These are phyloP conservation scores for Eupeodes latifasciatus DNA, from an alignment of 2,888 invertebrate genomes.

Conservation along the genomic window DNA sequence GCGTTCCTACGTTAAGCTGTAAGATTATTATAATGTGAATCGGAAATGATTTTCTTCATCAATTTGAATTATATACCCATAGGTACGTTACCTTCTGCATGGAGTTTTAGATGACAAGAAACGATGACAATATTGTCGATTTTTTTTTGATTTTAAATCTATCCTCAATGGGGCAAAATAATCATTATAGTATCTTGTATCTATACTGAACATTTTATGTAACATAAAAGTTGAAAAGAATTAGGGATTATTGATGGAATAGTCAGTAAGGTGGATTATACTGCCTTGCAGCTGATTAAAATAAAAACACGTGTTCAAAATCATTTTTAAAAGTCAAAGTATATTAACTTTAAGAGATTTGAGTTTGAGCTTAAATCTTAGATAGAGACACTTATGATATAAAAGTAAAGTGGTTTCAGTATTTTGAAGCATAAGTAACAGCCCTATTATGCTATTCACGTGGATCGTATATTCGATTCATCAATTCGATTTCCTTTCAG, in stretches of 20 bases:
- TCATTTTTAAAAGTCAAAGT: not conserved
- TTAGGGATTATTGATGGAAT: not conserved
- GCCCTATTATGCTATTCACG: too few species aligned
- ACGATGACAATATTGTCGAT: not conserved
- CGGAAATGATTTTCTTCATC: conserved; percentile 55
- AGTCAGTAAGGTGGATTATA: not conserved
- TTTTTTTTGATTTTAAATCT: not conserved
- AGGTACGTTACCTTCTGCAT: too few species aligned
- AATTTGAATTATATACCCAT: not conserved
- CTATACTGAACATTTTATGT: not conserved
- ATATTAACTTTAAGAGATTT: not conserved
- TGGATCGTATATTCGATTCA: too few species aligned
- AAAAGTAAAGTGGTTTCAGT: too few species aligned
- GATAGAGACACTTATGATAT: too few species aligned
- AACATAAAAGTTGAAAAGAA: not conserved
- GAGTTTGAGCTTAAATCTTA: too few species aligned
- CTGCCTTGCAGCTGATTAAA: not conserved
- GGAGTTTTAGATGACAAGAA: too few species aligned
- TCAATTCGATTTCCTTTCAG: too few species aligned
- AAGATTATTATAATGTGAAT: conserved; percentile 59
- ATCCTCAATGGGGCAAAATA: not conserved
- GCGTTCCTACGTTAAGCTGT: not conserved
- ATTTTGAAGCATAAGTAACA: too few species aligned
- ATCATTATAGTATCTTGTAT: conserved; percentile 4
- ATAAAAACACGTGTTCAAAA: too few species aligned